phyloP scores from a whole-genome alignment of 2,888 invertebrate species.

The Ophion ventricosus region DNA sequence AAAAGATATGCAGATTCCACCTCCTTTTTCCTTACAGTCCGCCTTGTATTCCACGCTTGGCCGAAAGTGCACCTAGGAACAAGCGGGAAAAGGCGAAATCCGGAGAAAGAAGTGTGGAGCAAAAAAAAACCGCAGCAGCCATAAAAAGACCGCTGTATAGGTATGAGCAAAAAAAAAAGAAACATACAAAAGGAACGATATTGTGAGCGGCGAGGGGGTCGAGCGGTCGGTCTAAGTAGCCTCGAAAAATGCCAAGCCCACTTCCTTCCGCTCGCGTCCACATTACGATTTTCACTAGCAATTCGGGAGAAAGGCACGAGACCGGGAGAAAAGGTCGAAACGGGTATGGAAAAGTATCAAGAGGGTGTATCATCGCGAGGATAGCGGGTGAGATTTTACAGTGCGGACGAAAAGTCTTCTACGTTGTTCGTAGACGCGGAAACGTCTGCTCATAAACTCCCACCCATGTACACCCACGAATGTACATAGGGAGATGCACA shows the following conservation, averaged over 20 bases:
- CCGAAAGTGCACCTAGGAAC: conserved; percentile 30
- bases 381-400: conserved; percentile 40
- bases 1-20: conserved; percentile 39
- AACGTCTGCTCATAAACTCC: conserved; percentile 44
- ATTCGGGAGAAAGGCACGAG: conserved; percentile 24
- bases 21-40: conserved; percentile 3
- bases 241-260: conserved; percentile 60
- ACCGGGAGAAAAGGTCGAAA: conserved; percentile 41
- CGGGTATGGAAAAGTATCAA: conserved; percentile 50
- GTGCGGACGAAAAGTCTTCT: conserved; percentile 60
- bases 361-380: conserved; percentile 36
- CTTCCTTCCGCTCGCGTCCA: conserved; percentile 60
- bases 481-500: neutral
- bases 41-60: neutral
- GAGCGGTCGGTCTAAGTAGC: conserved; percentile 56
- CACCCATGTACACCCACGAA: neutral
- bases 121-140: conserved; percentile 39
- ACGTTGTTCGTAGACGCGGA: conserved; percentile 62
- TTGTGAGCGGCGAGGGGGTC: conserved; percentile 28
- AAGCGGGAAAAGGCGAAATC: neutral
- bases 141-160: conserved; percentile 31
- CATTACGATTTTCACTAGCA: conserved; percentile 48
- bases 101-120: conserved; percentile 8
- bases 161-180: conserved; percentile 4
- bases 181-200: conserved; percentile 33